A percentile compares a stretch with the other conserved stretches of the same genome.
phyloP scores from a whole-genome alignment of 2,113 vertebrate species.

The Drymodes brunneopygia region DNA sequence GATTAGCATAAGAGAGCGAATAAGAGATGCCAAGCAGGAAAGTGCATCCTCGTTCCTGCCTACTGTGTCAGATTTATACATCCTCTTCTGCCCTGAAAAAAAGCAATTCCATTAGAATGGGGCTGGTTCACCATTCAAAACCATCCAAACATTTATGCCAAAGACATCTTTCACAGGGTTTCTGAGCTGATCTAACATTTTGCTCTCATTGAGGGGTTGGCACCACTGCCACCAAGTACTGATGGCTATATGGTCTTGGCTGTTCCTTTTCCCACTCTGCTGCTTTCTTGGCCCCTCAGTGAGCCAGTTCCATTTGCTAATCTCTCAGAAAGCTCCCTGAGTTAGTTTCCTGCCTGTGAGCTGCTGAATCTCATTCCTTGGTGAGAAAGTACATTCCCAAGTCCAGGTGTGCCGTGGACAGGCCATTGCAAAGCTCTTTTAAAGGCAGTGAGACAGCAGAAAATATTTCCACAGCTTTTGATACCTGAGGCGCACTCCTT shows the following conservation, averaged over 20 bases:
- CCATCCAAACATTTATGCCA: not conserved
- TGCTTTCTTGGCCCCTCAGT: not conserved
- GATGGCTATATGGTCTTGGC: not conserved
- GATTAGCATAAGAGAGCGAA: not conserved
- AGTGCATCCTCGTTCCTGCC: not conserved
- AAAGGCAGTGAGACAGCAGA: not conserved
- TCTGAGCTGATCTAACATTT: not conserved
- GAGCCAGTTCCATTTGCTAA: not conserved
- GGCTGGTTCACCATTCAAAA: not conserved
- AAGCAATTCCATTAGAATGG: not conserved
- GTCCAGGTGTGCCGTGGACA: not conserved
- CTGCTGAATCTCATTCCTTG: not conserved
- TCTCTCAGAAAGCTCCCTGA: not conserved
- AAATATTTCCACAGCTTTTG: not conserved
- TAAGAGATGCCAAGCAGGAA: not conserved
- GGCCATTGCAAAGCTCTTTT: not conserved
- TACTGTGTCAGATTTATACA: not conserved
- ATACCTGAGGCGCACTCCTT: not conserved
- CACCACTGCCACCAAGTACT: not conserved
- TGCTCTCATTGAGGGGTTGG: not conserved
- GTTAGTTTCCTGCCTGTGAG: not conserved
- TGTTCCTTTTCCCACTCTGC: not conserved
- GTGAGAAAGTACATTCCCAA: not conserved
- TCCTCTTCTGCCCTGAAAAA: not conserved
- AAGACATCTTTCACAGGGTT: not conserved